Conservation (phyloP, 2,888 invertebrate species). For the Strigamia transsilvanica region DNA sequence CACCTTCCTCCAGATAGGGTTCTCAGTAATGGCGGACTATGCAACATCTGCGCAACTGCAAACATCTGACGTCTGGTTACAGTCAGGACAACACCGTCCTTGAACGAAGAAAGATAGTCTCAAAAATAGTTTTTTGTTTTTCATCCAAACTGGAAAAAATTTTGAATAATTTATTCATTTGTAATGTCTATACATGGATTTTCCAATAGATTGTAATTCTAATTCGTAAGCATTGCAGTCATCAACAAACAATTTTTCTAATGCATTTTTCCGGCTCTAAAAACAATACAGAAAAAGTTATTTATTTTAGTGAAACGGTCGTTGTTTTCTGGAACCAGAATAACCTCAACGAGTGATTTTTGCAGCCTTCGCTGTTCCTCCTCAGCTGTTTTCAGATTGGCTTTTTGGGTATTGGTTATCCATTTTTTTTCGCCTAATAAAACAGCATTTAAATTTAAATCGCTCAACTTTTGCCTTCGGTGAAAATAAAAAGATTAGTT, state of each 20-base stretch:
- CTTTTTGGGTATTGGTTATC: background rate
- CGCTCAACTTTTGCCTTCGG: background rate
- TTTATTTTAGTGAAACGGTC: background rate
- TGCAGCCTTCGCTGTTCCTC: background rate
- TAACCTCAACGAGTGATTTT: background rate
- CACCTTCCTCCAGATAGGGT: background rate
- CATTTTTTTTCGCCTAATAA: background rate
- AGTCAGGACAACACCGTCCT: no score
- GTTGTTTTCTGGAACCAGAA: background rate
- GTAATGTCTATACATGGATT: conserved; percentile 19
- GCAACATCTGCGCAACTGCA: no score
- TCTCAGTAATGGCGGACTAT: no score
- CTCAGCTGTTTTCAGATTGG: background rate
- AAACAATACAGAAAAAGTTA: background rate
- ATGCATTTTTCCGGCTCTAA: background rate
- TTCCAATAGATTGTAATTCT: background rate
- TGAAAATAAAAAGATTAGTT: background rate
- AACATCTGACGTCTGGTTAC: no score
- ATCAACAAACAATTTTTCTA: background rate
- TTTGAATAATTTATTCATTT: background rate
- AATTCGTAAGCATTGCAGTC: background rate
- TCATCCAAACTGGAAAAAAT: no score
- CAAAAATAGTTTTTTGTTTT: background rate
- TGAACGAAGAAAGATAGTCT: no score
- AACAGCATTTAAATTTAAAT: background rate